These are phyloP conservation scores for Nephrotoma appendiculata DNA, from an alignment of 2,888 invertebrate species.

Conservation along the genomic window DNA sequence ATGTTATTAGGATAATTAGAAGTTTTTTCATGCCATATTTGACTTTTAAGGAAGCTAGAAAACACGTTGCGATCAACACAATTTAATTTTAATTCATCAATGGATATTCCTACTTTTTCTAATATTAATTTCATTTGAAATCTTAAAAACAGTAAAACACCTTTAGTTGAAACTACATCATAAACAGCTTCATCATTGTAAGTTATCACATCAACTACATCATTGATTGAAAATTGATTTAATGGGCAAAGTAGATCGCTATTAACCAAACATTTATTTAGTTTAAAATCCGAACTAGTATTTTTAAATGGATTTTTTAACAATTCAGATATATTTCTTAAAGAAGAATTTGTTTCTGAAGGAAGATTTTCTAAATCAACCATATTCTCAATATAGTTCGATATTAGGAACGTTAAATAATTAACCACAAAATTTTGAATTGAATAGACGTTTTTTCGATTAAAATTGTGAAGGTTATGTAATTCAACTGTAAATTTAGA, in stretches of 20 bases:
- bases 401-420: too few species aligned
- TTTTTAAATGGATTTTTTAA: constrained; percentile 3
- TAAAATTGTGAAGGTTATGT: not conserved
- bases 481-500: not conserved
- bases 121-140: constrained; percentile 4
- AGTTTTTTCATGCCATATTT: not conserved
- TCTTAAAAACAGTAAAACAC: not conserved
- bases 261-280: not conserved
- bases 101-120: not conserved
- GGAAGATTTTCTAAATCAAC: too few species aligned
- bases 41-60: not conserved
- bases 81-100: not conserved
- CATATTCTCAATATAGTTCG: too few species aligned
- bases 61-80: not conserved
- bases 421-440: too few species aligned
- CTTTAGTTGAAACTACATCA: not conserved
- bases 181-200: not conserved
- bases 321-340: not conserved
- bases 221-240: not conserved
- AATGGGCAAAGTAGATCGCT: not conserved
- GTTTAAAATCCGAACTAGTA: not conserved
- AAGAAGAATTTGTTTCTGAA: too few species aligned
- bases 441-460: constrained; percentile 1
- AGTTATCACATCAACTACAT: not conserved
- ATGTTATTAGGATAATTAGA: too few species aligned